phyloP scores from a whole-genome alignment of 2,113 vertebrate species.

The Nothoprocta pentlandii region DNA sequence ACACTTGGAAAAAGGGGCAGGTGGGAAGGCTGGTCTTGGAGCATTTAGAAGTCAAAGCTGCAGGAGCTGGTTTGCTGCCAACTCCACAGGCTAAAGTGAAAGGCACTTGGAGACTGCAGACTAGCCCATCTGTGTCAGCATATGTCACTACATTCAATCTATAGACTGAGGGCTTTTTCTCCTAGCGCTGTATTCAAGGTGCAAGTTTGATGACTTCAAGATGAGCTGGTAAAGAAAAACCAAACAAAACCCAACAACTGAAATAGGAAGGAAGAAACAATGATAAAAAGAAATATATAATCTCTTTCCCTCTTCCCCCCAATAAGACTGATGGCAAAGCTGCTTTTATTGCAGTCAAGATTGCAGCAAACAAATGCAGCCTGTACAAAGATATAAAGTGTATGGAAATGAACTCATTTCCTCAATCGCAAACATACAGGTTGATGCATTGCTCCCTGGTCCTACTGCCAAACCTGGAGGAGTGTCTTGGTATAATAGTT shows the following conservation, averaged over 20 bases:
- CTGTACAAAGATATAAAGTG: background rate
- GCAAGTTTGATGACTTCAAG: background rate
- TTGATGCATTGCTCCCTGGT: background rate
- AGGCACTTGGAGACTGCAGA: background rate
- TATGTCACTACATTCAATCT: background rate
- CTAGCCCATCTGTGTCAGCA: background rate
- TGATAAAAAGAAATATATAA: background rate
- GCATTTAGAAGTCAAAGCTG: background rate
- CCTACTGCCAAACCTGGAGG: background rate
- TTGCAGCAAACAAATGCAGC: background rate
- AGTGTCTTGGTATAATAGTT: background rate
- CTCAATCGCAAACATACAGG: background rate
- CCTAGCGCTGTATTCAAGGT: background rate
- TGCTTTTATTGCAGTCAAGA: background rate
- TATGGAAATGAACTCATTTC: background rate
- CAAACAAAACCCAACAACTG: background rate
- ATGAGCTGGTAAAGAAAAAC: background rate
- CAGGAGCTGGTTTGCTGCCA: conserved; percentile 24
- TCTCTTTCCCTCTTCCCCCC: background rate
- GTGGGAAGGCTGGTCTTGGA: background rate
- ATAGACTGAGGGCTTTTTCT: background rate
- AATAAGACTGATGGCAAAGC: background rate
- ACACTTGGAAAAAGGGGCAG: background rate
- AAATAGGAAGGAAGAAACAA: background rate
- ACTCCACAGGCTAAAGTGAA: background rate